Percentiles rank a stretch among this genome's conserved stretches.
Conservation (phyloP, 2,797 vertebrate genomes). For the Mus caroli region DNA sequence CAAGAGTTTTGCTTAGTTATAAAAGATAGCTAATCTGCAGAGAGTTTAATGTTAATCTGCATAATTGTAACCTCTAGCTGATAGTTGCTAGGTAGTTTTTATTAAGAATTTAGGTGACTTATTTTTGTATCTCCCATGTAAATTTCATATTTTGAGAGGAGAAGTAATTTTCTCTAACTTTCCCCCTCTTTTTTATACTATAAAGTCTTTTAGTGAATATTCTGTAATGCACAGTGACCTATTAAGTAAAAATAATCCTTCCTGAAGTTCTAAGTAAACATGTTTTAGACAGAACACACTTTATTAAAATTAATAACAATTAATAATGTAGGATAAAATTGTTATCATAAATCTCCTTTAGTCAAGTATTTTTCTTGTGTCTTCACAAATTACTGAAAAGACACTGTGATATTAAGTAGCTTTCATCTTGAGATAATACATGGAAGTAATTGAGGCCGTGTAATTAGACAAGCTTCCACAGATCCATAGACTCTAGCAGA, state of each 20-base stretch:
- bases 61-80: neutral
- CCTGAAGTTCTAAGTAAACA: constrained; percentile 5
- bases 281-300: neutral
- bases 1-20: constrained; percentile 21
- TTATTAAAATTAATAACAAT: constrained; percentile 17
- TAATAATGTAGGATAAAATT: neutral
- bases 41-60: neutral
- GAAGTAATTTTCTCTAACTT: neutral
- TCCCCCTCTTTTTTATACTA: neutral
- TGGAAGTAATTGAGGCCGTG: neutral
- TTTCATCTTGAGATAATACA: neutral
- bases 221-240: neutral
- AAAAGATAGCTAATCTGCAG: neutral
- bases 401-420: neutral
- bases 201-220: constrained; percentile 40
- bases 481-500: neutral
- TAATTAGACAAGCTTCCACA: neutral
- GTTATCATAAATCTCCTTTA: constrained; percentile 40
- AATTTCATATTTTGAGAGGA: constrained; percentile 28
- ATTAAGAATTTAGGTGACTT: constrained; percentile 3
- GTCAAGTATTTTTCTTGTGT: constrained; percentile 26
- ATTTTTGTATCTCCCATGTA: constrained; percentile 4
- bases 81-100: neutral
- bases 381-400: constrained; percentile 23
- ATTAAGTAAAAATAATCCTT: neutral